phyloP scores from a whole-genome alignment of 2,888 invertebrate species.

The Lamellibrachia columna region DNA sequence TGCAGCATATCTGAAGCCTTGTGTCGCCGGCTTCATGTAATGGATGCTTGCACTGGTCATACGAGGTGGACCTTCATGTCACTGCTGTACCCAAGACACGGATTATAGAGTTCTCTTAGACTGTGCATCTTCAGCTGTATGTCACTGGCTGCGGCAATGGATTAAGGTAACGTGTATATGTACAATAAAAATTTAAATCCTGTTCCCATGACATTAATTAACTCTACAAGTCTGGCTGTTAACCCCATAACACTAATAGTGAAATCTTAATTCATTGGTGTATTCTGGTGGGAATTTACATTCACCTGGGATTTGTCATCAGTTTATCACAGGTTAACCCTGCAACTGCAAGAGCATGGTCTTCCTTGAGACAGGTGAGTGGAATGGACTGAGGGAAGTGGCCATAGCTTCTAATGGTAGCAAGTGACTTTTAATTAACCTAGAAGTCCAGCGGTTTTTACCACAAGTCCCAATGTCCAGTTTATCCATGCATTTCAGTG shows the following conservation, averaged over 20 bases:
- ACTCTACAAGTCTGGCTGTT: background rate
- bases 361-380: background rate
- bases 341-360: background rate
- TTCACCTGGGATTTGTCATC: background rate
- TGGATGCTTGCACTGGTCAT: background rate
- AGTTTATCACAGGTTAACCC: background rate
- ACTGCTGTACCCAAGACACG: background rate
- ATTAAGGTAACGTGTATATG: background rate
- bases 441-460: background rate
- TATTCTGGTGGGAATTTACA: background rate
- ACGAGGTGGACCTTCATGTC: background rate
- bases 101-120: conserved; percentile 9
- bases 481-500: background rate
- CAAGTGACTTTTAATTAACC: background rate
- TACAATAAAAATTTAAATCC: background rate
- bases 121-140: background rate
- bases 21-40: background rate
- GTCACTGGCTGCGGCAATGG: background rate
- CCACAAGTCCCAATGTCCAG: background rate
- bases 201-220: background rate
- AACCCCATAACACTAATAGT: background rate
- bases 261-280: background rate
- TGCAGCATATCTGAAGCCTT: background rate
- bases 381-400: background rate
- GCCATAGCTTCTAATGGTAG: background rate